phyloP scores from a whole-genome alignment of 2,888 invertebrate species.

The Lycophotia porphyrea region DNA sequence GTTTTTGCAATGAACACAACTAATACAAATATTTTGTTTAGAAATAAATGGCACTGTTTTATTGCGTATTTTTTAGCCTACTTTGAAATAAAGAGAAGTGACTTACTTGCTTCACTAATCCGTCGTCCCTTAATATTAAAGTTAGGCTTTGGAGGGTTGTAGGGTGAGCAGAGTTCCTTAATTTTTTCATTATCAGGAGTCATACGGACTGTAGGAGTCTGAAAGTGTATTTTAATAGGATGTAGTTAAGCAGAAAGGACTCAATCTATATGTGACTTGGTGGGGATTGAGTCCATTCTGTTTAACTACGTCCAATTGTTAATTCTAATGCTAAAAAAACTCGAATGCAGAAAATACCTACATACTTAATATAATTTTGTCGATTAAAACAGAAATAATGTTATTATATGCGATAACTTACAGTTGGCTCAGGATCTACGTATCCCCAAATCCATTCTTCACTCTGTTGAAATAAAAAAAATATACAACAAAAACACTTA shows the following conservation, averaged over 20 bases:
- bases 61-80: no score
- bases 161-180: slow-evolving; percentile 65
- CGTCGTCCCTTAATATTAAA: slow-evolving; percentile 70
- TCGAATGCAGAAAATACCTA: no score
- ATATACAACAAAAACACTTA: no score
- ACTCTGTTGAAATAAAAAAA: slow-evolving; percentile 1
- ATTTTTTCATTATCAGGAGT: not conserved
- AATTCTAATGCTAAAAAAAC: no score
- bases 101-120: slow-evolving; percentile 76
- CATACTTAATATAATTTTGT: not conserved
- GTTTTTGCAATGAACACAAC: not conserved
- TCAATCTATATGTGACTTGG: no score
- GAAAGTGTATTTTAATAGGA: not conserved
- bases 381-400: not conserved
- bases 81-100: no score
- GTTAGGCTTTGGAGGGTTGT: slow-evolving; percentile 68
- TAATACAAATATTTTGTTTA: not conserved
- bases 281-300: no score
- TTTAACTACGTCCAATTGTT: no score
- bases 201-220: not conserved
- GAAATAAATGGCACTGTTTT: not conserved
- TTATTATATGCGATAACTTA: not conserved
- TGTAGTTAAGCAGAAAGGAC: no score
- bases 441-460: slow-evolving; percentile 28
- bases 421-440: not conserved